phyloP scores from a whole-genome alignment of 1,140 invertebrate species.

The Eurosta solidaginis region DNA sequence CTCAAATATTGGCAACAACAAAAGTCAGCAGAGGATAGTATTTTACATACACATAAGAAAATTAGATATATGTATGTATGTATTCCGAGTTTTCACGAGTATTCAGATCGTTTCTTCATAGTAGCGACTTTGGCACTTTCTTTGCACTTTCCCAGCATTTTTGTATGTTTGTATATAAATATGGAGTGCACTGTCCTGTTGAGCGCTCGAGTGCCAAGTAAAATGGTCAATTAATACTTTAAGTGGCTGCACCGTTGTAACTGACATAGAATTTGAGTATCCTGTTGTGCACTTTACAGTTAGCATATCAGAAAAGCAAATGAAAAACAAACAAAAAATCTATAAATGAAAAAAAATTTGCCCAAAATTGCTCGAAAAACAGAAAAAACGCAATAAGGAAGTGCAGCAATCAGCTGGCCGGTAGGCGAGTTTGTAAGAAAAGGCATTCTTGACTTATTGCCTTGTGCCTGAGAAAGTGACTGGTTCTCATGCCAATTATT shows the following conservation, averaged over 20 bases:
- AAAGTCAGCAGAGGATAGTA: not conserved
- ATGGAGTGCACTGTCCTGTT: not conserved
- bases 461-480: not conserved
- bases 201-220: not conserved
- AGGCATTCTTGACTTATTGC: not conserved
- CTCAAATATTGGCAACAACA: not conserved
- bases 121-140: not conserved
- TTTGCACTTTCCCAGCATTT: not conserved
- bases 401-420: not conserved
- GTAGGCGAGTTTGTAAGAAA: not conserved
- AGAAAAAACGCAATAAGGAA: not conserved
- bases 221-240: conserved; percentile 28
- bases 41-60: not conserved
- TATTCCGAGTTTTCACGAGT: conserved; percentile 5
- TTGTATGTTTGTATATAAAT: not conserved
- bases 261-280: not conserved
- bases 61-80: not conserved
- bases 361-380: no score
- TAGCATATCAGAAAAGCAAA: not conserved
- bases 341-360: not conserved
- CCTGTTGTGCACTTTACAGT: conserved; percentile 23
- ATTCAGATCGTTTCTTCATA: not conserved
- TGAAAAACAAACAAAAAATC: not conserved
- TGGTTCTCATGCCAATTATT: conserved; percentile 16
- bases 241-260: conserved; percentile 15